Evolutionary conservation across 2,113 vertebrate species (phyloP), one percentile per base, ranked within the genome.

Genomic region (Tachuris rubrigastra): DNA sequence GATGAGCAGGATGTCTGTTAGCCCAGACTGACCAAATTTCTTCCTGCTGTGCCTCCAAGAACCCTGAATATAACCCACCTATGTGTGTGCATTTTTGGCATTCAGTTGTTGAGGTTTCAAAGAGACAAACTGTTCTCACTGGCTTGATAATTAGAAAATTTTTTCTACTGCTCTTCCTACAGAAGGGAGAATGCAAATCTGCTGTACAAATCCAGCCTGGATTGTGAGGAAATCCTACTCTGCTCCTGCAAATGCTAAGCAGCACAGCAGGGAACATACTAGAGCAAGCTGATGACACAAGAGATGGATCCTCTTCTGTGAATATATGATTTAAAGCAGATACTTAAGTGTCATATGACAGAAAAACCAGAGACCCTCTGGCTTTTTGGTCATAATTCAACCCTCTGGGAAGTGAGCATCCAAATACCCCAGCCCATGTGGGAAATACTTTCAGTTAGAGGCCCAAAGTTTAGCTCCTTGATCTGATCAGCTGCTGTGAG

Each of bases 21-120:
- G 56, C 79, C 83, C 92, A 92, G 47, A 71, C 59, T 3, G 0
- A 90, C 90, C 5, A 1, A 78, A 90, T 96, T 96, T 85, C 95
- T 97, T 95, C 90, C 95, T 96, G 63, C 39, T 49, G 12, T 86
- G 56, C 52, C 65, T 92, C 63, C 78, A 90, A 78, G 81, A 91
- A 16, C 85, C 60, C 60, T 3, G 4, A 85, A 39, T 41, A 84
- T 8, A 92, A 74, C 55, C 60, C 76, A 56, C 73, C 28, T 18
- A 1, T 71, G 60, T 10, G 39, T 67, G 21, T 58, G 67, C 3
- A 0, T 28, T n/a, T 92, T 76, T 95, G 66, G 41, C 53, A 55
- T 67, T 83, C 50, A 44, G 52, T 75, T 67, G 24, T 12, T 83
- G 76, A 92, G 69, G 69, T 85, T 92, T 95, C 72, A 71, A 59